Evolutionary conservation across 2,888 invertebrate genomes (phyloP).

Genomic region (Oscheius sp.): DNA sequence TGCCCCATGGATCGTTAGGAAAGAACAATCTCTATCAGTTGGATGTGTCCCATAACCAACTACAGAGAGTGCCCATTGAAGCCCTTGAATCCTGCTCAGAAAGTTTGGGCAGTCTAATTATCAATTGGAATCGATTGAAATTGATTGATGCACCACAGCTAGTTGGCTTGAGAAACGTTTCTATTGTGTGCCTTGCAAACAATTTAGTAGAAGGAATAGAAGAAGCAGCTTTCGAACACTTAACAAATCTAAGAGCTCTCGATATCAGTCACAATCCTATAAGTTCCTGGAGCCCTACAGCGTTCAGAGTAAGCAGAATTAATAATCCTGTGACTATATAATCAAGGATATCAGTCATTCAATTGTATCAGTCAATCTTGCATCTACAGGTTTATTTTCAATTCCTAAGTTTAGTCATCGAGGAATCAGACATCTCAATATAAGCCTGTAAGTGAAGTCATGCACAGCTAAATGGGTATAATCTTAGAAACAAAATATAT

Average conservation of each 20-base stretch:
- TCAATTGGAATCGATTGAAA: conserved; percentile 39
- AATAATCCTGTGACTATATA: not conserved
- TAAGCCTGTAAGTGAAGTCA: conserved; percentile 60
- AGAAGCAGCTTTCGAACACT: conserved; percentile 60
- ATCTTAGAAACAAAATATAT: conserved; percentile 62
- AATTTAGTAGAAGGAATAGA: conserved; percentile 66
- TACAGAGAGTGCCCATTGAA: conserved; percentile 80
- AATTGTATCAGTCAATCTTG: conserved; percentile 61
- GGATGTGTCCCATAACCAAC: conserved; percentile 78
- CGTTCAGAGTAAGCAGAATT: conserved; percentile 53
- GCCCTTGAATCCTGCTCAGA: conserved; percentile 55
- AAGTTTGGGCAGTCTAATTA: conserved; percentile 78
- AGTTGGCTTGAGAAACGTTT: conserved; percentile 54
- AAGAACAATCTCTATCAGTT: conserved; percentile 79
- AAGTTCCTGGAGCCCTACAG: conserved; percentile 68
- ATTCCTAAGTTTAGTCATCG: conserved; percentile 61
- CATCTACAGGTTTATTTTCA: conserved; percentile 66
- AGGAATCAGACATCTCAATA: conserved; percentile 57
- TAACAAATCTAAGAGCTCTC: conserved; percentile 55
- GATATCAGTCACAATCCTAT: conserved; percentile 68
- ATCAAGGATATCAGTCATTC: conserved; percentile 58
- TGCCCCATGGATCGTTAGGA: conserved; percentile 58
- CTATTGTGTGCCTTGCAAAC: conserved; percentile 47
- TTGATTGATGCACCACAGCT: conserved; percentile 43
- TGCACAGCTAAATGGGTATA: not conserved